A percentile compares a stretch with the other conserved stretches of the same genome.
Conservation (phyloP, 2,888 invertebrate genomes). For the Philaethria dido region DNA sequence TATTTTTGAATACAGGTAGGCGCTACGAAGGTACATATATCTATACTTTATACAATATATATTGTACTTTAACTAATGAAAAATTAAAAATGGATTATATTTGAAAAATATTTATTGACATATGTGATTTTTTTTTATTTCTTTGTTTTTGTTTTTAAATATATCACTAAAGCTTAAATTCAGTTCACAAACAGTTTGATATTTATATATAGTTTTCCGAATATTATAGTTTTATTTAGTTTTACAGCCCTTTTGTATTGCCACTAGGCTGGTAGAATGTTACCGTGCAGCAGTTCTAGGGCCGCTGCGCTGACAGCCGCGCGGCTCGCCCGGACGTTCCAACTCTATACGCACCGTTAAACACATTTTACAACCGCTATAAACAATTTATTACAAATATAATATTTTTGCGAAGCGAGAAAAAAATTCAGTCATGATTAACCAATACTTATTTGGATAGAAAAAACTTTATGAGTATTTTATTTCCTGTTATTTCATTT, state of each 20-base stretch:
- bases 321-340: conserved; percentile 57
- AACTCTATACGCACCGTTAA: conserved; percentile 67
- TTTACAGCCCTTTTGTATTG: not conserved
- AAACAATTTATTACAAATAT: conserved; percentile 59
- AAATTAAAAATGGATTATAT: no score
- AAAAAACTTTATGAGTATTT: not conserved
- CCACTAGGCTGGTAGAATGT: conserved; percentile 43
- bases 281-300: conserved; percentile 64
- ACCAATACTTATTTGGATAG: not conserved
- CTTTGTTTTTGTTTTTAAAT: no score
- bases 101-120: no score
- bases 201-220: not conserved
- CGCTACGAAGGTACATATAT: no score
- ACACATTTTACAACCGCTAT: conserved; percentile 65
- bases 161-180: no score
- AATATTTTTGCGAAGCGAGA: conserved; percentile 16
- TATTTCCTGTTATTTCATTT: not conserved
- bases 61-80: no score
- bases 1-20: no score
- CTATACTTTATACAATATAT: no score
- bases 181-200: no score
- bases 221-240: not conserved
- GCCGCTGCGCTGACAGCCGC: conserved; percentile 55
- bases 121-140: no score
- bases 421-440: conserved; percentile 3